Evolutionary conservation across 2,888 invertebrate species (phyloP).

Genomic region (Lycaena phlaeas): DNA sequence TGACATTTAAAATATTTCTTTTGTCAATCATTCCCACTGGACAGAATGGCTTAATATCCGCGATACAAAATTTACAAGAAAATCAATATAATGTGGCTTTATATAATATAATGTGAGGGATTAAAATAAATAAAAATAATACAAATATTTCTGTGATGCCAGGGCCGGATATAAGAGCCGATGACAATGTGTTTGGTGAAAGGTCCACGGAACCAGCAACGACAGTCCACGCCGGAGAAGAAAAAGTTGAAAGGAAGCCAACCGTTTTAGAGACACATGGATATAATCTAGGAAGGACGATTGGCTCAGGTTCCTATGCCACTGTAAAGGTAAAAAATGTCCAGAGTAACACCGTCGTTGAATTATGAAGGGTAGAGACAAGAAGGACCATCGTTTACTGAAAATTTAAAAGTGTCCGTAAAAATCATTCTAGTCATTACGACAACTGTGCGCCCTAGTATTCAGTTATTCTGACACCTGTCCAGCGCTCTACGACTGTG

Average conservation of each 20-base stretch:
- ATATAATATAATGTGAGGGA: constrained; percentile 56
- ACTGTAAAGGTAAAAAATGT: constrained; percentile 88
- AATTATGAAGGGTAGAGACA: too few species aligned
- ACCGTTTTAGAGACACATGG: constrained; percentile 86
- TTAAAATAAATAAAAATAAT: neutral
- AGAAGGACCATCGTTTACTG: too few species aligned
- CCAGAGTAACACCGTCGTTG: too few species aligned
- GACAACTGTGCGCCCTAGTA: too few species aligned
- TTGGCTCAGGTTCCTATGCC: constrained; percentile 88
- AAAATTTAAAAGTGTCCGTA: too few species aligned
- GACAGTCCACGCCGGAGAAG: constrained; percentile 55
- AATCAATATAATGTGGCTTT: constrained; percentile 46
- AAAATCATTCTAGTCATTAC: too few species aligned
- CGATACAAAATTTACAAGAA: constrained; percentile 36
- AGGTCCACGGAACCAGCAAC: constrained; percentile 63
- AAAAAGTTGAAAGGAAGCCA: constrained; percentile 56
- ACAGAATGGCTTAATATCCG: constrained; percentile 54
- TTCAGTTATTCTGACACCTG: too few species aligned
- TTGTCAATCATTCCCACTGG: constrained; percentile 30
- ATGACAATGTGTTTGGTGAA: constrained; percentile 65
- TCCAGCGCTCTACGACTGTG: too few species aligned
- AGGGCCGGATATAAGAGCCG: constrained; percentile 64
- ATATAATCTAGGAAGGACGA: constrained; percentile 80
- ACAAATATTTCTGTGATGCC: constrained; percentile 35
- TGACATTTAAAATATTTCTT: constrained; percentile 20